Percentiles rank a stretch among this genome's conserved stretches.
Evolutionary conservation across 2,113 vertebrate species (phyloP).

Genomic region (Fulica atra): DNA sequence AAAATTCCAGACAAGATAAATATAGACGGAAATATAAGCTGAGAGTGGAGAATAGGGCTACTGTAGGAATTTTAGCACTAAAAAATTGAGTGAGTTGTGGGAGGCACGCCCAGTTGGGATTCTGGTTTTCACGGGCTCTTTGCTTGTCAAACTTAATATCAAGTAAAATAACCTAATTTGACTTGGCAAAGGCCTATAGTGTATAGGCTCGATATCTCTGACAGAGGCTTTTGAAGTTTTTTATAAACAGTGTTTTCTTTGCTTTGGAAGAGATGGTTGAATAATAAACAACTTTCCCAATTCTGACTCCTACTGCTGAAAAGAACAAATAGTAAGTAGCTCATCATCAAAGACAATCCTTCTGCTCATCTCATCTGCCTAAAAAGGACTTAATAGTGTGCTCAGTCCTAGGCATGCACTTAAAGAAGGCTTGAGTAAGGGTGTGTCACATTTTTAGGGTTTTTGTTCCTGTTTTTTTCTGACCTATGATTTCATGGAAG

Average conservation of each 20-base stretch:
- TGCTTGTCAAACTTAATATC: constrained; percentile 84
- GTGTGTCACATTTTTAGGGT: background rate
- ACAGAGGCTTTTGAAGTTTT: constrained; percentile 76
- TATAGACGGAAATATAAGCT: constrained; percentile 67
- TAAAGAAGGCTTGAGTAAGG: background rate
- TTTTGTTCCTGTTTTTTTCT: background rate
- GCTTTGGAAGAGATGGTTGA: constrained; percentile 67
- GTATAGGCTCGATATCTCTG: constrained; percentile 73
- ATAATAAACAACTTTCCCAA: constrained; percentile 75
- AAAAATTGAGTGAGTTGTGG: constrained; percentile 39
- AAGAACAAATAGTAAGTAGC: background rate
- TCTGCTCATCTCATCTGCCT: background rate
- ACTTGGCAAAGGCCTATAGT: constrained; percentile 77
- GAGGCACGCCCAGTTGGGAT: constrained; percentile 78
- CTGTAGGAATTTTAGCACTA: constrained; percentile 66
- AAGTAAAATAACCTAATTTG: constrained; percentile 83
- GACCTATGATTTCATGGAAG: background rate
- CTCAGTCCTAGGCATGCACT: background rate
- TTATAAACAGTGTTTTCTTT: constrained; percentile 73
- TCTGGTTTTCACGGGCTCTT: constrained; percentile 80
- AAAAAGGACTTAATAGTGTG: background rate
- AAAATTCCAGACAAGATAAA: constrained; percentile 78
- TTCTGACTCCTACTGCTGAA: constrained; percentile 37
- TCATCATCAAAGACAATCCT: constrained; percentile 9
- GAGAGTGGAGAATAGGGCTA: constrained; percentile 68